Conservation (phyloP, 37 sponge, comb jelly and placozoan genomes). For the Hexactinellida sp. region DNA sequence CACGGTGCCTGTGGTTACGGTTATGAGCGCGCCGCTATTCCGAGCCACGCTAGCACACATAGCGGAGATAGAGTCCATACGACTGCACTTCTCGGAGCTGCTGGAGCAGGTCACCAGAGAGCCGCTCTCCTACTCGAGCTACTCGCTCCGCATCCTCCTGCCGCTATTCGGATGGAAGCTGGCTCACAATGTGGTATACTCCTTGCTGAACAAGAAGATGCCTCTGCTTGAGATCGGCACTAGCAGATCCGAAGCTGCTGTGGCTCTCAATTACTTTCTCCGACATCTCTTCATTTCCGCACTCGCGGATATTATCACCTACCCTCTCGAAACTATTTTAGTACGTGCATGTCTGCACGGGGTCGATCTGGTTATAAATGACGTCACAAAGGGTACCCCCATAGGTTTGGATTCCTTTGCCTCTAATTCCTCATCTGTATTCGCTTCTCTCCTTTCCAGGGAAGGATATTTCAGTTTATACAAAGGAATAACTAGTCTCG, state of each 20-base stretch:
- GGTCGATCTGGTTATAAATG: neutral
- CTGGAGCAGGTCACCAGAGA: neutral
- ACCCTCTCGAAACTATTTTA: slow-evolving; percentile 1
- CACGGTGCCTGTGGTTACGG: neutral
- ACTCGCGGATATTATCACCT: neutral
- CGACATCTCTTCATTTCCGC: neutral
- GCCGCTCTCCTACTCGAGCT: neutral
- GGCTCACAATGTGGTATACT: neutral
- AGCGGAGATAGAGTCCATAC: neutral
- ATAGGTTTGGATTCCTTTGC: neutral
- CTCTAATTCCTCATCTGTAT: neutral
- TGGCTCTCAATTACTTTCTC: neutral
- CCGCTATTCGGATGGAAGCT: neutral
- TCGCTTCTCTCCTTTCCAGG: neutral
- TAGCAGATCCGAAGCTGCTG: neutral
- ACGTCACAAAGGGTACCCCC: neutral
- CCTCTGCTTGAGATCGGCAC: neutral
- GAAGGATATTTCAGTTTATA: slow-evolving; percentile 9
- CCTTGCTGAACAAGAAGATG: neutral
- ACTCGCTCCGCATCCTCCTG: neutral
- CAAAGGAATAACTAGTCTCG: neutral
- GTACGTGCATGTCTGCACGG: neutral
- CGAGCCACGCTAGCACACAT: neutral
- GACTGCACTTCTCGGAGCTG: neutral
- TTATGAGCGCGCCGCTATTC: neutral